Evolutionary conservation across 2,888 invertebrate genomes (phyloP).

Genomic region (Drosophila vallismaia): DNA sequence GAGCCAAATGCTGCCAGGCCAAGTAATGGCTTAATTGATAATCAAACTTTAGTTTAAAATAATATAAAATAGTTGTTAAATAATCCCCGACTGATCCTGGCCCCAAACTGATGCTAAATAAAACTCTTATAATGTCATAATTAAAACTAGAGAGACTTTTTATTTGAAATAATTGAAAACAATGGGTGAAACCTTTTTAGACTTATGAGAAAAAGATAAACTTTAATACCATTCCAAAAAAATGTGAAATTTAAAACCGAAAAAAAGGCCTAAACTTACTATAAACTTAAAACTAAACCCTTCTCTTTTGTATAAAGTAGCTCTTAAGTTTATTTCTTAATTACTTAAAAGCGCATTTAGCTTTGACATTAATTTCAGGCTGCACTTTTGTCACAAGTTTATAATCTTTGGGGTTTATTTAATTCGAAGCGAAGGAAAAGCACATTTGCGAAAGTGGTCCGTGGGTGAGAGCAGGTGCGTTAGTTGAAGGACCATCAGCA

Average conservation of each 20-base stretch:
- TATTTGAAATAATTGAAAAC: not conserved
- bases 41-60: not conserved
- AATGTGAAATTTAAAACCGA: too few species aligned
- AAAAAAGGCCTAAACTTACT: too few species aligned
- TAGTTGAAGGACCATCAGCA: slow-evolving; percentile 58
- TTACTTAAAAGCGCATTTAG: not conserved
- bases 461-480: slow-evolving; percentile 25
- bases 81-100: slow-evolving; percentile 38
- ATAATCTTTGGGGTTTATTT: slow-evolving; percentile 40
- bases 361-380: slow-evolving; percentile 1
- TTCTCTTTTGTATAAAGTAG: not conserved
- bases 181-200: too few species aligned
- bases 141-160: not conserved
- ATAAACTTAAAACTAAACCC: too few species aligned
- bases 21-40: slow-evolving; percentile 34
- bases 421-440: slow-evolving; percentile 39
- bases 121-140: slow-evolving; percentile 1
- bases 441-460: slow-evolving; percentile 26
- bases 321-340: not conserved
- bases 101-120: slow-evolving; percentile 8
- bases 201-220: too few species aligned
- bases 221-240: too few species aligned
- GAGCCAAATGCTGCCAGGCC: slow-evolving; percentile 60
- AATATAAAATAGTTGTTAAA: slow-evolving; percentile 5
- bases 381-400: slow-evolving; percentile 31